Base-by-base conservation (phyloP, 1,140 invertebrate genomes). In the Acromyrmex charruanus region DNA sequence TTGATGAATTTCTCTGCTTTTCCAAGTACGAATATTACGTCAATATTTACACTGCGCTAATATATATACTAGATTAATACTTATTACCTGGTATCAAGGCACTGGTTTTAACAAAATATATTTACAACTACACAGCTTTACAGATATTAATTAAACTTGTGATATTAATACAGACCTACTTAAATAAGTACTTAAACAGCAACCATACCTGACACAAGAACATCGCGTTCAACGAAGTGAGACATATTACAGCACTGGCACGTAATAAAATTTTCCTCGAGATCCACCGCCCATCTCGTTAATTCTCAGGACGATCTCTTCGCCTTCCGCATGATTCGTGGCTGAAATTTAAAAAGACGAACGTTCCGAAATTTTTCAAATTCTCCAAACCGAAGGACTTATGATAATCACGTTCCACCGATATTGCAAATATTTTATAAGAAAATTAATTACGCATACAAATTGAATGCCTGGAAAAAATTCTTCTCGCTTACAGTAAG, bases 221-320 rank as follows among this genome's bases (percentile, higher is more conserved):
- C 14, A 74, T 58, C 66, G 66, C 35, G 25, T 75, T 75, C 55
- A 84, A 84, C 55, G 39, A 74, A 75, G 58, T 74, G 80, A 84
- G 69, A 89, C 87, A 49, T 79, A 89, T 90, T 55, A 53, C 75
- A 28, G n/a, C 10, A 21, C 21, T 25, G 71, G 72, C 85, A 77
- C 31, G 84, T 61, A 80, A 90, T 90, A 90, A 90, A 85, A 90
- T 90, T 87, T 89, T 87, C 44, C 85, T 86, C 21, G 35, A 63
- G 69, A 63, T 85, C 35, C 35, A n/a, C 53, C 63, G 10, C 18
- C 44, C 51, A 55, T 58, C 89, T 77, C 81, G 69, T 90, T 87
- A 88, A 69, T 87, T 63, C 84, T 89, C 55, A 10, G 55, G n/a
- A 74, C 59, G 61, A 74, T 18, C 82, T 55, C 44, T 75, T 77